Conservation (phyloP, 2,797 vertebrate genomes). For the Pseudocheirus occidentalis region DNA sequence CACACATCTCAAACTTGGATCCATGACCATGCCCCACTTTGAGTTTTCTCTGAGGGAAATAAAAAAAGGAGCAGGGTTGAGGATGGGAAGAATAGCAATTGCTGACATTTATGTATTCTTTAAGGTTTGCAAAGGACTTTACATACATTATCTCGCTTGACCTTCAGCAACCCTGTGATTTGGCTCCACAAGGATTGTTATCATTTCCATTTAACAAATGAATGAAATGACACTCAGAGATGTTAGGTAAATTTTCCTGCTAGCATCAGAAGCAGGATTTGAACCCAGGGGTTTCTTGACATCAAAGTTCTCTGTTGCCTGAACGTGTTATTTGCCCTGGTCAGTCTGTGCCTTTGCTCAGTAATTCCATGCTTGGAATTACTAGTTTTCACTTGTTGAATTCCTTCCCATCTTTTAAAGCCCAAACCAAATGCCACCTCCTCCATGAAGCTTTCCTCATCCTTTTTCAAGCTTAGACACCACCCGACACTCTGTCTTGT, state of each 20-base stretch:
- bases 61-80: neutral
- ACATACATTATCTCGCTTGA: neutral
- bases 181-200: neutral
- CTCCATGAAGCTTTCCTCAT: neutral
- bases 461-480: neutral
- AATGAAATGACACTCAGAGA: neutral
- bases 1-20: neutral
- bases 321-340: neutral
- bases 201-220: neutral
- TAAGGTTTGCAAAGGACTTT: neutral
- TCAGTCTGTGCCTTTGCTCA: neutral
- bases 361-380: neutral
- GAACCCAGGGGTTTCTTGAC: neutral
- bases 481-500: neutral
- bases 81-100: neutral
- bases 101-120: neutral
- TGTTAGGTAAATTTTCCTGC: neutral
- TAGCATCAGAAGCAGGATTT: neutral
- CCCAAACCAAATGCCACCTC: neutral
- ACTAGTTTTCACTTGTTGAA: neutral
- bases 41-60: neutral
- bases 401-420: neutral
- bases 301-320: neutral
- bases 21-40: neutral
- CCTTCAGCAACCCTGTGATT: neutral